phyloP scores from a whole-genome alignment of 2,888 invertebrate species.

The Drosophila meridionalis region DNA sequence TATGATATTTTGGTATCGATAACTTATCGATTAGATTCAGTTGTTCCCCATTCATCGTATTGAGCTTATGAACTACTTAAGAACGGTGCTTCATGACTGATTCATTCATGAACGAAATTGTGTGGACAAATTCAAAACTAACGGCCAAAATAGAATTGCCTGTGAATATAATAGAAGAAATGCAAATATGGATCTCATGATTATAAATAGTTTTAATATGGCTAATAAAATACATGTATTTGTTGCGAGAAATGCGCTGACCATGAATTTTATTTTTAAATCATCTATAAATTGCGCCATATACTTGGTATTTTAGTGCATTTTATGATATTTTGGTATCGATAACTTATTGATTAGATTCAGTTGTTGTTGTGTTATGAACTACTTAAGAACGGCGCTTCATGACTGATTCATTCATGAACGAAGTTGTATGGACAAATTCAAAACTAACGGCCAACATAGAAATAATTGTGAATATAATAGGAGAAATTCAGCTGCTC shows the following conservation, averaged over 20 bases:
- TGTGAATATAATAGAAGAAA: too few relatives aligned
- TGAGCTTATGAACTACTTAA: neutral
- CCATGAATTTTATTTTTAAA: neutral
- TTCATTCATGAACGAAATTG: neutral
- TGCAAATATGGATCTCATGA: constrained; percentile 70
- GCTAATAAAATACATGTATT: constrained; percentile 62
- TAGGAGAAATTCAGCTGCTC: neutral
- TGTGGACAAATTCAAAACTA: neutral
- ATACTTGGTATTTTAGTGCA: neutral
- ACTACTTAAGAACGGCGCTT: neutral
- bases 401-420: neutral
- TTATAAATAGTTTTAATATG: constrained; percentile 53
- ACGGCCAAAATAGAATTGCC: neutral
- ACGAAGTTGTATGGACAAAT: neutral
- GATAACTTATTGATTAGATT: neutral
- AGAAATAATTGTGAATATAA: too few relatives aligned
- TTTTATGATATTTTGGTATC: neutral
- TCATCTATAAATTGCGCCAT: neutral
- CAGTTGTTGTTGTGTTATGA: neutral
- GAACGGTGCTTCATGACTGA: neutral
- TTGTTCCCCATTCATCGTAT: neutral
- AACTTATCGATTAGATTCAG: neutral
- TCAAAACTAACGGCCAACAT: neutral
- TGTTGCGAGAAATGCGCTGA: constrained; percentile 33
- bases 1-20: neutral